Conservation (phyloP, 2,113 vertebrate species). For the Cheilinus undulatus region DNA sequence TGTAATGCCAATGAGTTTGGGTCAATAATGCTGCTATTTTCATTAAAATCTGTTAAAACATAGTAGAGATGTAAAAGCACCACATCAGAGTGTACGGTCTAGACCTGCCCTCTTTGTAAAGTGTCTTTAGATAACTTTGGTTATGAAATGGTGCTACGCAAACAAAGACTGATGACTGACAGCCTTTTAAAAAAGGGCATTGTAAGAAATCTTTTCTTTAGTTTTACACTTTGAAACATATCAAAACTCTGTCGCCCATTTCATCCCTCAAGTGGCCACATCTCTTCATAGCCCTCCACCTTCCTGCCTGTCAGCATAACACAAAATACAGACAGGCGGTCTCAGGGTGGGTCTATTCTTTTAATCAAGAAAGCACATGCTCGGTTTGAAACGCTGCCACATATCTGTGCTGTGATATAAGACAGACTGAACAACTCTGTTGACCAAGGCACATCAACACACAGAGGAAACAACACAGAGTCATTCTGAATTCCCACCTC, state of each 20-base stretch:
- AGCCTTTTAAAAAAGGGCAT: too few species aligned
- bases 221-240: too few species aligned
- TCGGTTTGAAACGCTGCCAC: slow-evolving; percentile 37
- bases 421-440: background rate
- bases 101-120: too few species aligned
- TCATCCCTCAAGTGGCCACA: slow-evolving; percentile 10
- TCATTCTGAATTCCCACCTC: background rate
- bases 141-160: too few species aligned
- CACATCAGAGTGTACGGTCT: too few species aligned
- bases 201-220: too few species aligned
- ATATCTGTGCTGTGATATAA: slow-evolving; percentile 27
- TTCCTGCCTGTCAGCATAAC: background rate
- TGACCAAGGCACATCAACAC: background rate
- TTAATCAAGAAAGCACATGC: slow-evolving; percentile 47
- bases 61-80: too few species aligned
- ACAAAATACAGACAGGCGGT: background rate
- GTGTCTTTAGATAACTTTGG: too few species aligned
- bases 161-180: too few species aligned
- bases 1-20: too few species aligned
- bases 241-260: background rate
- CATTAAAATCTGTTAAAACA: too few species aligned
- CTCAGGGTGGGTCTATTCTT: background rate
- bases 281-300: background rate
- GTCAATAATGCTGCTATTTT: too few species aligned
- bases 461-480: background rate